These are phyloP conservation scores for Erythrocercus mccallii DNA, from an alignment of 2,113 vertebrate genomes.

Conservation along the genomic window DNA sequence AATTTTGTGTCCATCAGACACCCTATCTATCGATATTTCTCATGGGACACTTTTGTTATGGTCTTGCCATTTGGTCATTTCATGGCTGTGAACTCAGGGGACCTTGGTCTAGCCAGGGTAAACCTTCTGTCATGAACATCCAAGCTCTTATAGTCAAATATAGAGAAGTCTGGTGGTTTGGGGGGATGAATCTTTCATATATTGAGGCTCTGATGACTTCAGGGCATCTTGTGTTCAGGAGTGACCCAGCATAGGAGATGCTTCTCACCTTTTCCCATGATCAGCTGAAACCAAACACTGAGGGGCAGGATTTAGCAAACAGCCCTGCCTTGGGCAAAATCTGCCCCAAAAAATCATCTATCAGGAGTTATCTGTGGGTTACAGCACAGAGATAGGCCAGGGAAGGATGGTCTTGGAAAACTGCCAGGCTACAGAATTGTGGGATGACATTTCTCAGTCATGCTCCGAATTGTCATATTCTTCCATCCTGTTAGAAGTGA, in stretches of 20 bases:
- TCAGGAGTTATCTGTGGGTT: background rate
- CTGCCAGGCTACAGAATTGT: background rate
- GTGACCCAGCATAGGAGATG: fast-evolving
- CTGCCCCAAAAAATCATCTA: background rate
- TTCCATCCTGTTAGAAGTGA: background rate
- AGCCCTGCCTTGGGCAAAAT: background rate
- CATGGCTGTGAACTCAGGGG: background rate
- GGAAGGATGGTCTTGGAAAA: background rate
- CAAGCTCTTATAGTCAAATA: background rate
- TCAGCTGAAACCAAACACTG: background rate
- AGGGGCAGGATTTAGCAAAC: background rate
- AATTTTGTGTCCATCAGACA: background rate
- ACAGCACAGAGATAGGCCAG: background rate
- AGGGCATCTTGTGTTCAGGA: background rate
- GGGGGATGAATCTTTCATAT: fast-evolving
- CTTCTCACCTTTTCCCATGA: background rate
- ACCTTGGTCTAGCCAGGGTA: background rate
- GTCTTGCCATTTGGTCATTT: background rate
- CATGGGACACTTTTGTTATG: fast-evolving
- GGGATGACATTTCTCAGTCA: conserved; percentile 1
- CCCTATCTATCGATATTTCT: fast-evolving
- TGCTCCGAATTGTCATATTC: background rate
- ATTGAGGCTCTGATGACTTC: background rate
- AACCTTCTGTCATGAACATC: background rate
- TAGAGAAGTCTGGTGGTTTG: fast-evolving